Percentiles rank a stretch among this genome's conserved stretches.
Conservation (phyloP, 1,140 invertebrate species). For the Brachionus angularis region DNA sequence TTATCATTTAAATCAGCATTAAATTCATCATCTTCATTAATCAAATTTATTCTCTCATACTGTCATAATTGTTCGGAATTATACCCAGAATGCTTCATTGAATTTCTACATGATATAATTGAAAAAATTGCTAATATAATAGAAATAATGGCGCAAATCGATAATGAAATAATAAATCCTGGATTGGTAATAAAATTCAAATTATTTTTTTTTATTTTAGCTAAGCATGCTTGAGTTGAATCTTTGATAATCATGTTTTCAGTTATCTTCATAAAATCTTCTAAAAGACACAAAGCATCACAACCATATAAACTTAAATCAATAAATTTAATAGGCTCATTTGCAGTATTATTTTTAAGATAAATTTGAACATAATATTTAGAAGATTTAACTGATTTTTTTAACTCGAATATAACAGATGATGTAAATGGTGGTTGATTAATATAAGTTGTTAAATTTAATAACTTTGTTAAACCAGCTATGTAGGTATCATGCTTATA, state of each 20-base stretch:
- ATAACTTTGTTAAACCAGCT: constrained; percentile 20
- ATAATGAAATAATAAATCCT: not conserved
- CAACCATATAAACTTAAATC: constrained; percentile 23
- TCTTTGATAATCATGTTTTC: not conserved
- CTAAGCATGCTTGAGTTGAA: not conserved
- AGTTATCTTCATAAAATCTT: constrained; percentile 35
- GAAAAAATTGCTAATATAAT: not conserved
- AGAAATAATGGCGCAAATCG: not conserved
- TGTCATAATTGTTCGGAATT: constrained; percentile 27
- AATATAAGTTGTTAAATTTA: constrained; percentile 2
- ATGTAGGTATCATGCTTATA: constrained; percentile 38
- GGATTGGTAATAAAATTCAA: not conserved
- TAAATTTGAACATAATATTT: constrained; percentile 40
- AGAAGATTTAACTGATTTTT: not conserved
- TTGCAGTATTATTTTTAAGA: constrained; percentile 20
- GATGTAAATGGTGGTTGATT: constrained; percentile 36
- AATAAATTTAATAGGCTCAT: constrained; percentile 22
- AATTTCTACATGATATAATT: not conserved
- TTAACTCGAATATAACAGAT: constrained; percentile 5
- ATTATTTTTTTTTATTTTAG: not conserved
- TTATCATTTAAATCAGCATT: not conserved
- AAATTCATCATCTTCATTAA: constrained; percentile 27
- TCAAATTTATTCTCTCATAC: constrained; percentile 44
- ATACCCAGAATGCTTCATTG: not conserved
- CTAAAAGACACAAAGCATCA: constrained; percentile 21